Evolutionary conservation across 2,888 invertebrate genomes (phyloP), one percentile per base, ranked within the genome.

Genomic region (Dichetophora obliterata): DNA sequence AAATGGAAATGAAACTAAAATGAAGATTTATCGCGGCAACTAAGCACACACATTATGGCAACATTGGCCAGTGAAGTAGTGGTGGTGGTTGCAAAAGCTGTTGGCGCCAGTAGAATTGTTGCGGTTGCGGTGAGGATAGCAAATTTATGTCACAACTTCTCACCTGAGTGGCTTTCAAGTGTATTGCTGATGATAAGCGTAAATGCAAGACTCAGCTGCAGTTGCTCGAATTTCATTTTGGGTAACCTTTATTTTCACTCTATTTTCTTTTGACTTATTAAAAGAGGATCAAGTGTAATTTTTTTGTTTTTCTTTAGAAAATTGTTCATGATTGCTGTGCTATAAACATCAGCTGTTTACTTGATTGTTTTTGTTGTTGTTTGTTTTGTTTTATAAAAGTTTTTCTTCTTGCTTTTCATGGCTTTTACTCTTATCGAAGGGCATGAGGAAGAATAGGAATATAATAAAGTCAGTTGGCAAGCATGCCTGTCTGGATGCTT

Each of bases 21-120:
- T 59, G 59, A 59, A 59, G 59, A 59, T 59, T 24, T 24, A 59
- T 24, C 14, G 27, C 59, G 27, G 22, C 14, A 59, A 59, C 24
- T 59, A 27, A 59, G 24, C 27, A 34, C 34, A 34, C 31, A 34
- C 63, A 34, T n/a, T 63, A 34, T 63, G 63, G 63, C 63, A 63
- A 16, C n/a, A 63, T 34, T 63, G 63, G 11, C 34, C n/a, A 34
- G 11, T 14, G n/a, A n/a, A 61, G 61, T 31, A 34, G 31, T 31
- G 31, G 31, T 34, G 27, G 8, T 34, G 27, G 27, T 63, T n/a
- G n/a, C n/a, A n/a, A 43, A 43, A 43, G 43, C 8, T 34, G 63
- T 63, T 63, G 16, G 63, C 34, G 63, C 27, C n/a, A 34, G 43
- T 2, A 11, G 43, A 11, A 43, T 11, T 14, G 14, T 59, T 59